These are phyloP conservation scores for Sebastes iracundus DNA, from an alignment of 2,797 vertebrate species.

Conservation along the genomic window DNA sequence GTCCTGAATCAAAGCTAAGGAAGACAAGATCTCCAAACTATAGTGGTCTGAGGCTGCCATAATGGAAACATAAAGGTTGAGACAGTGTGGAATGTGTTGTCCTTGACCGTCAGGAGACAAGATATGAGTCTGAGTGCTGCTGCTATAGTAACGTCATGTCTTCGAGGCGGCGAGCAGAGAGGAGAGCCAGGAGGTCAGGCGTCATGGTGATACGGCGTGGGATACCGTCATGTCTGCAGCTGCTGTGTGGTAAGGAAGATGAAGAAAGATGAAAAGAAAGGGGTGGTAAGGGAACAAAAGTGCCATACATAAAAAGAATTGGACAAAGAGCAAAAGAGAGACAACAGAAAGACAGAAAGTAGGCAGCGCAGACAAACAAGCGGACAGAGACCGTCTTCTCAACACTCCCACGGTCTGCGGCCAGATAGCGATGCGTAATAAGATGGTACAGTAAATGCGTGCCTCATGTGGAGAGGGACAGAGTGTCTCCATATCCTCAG, in stretches of 20 bases:
- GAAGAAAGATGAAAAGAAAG: constrained; percentile 49
- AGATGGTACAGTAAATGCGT: constrained; percentile 43
- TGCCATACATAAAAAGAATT: constrained; percentile 16
- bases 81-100: constrained; percentile 37
- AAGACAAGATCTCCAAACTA: neutral
- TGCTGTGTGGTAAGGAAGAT: constrained; percentile 40
- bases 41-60: neutral
- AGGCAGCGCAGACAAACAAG: constrained; percentile 15
- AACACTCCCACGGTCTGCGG: constrained; percentile 26
- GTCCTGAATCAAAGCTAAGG: constrained; percentile 19
- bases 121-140: constrained; percentile 52
- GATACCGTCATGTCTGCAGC: constrained; percentile 77
- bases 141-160: constrained; percentile 61
- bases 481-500: constrained; percentile 59
- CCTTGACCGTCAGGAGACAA: constrained; percentile 41
- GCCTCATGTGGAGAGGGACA: constrained; percentile 37
- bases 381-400: constrained; percentile 26
- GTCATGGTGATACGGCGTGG: constrained; percentile 48
- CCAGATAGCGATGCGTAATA: constrained; percentile 38
- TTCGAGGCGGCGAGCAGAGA: constrained; percentile 29
- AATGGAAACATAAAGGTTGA: constrained; percentile 34
- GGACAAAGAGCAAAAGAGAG: constrained; percentile 4
- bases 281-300: constrained; percentile 18
- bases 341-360: constrained; percentile 10
- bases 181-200: constrained; percentile 68